Conservation (phyloP, 2,888 invertebrate genomes). For the Malacosoma neustria region DNA sequence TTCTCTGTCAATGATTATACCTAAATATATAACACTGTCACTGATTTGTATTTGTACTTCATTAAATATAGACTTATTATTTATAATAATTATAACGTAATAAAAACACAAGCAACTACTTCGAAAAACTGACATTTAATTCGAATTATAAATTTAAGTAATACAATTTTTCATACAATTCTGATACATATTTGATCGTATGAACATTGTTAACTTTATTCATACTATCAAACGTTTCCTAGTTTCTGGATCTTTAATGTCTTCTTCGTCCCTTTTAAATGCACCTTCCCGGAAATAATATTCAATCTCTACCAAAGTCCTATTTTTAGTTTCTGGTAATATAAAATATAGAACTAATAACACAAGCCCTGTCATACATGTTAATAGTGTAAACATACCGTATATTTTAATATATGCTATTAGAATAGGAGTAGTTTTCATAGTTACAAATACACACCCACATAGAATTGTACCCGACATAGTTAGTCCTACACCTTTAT, state of each 20-base stretch:
- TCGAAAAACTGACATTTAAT: too few species aligned
- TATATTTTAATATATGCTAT: constrained; percentile 20
- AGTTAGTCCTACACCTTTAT: constrained; percentile 34
- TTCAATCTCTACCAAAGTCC: constrained; percentile 27
- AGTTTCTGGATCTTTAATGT: constrained; percentile 8
- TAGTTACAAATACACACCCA: constrained; percentile 20
- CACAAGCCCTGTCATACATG: constrained; percentile 13
- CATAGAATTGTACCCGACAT: constrained; percentile 29
- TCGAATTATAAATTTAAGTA: too few species aligned
- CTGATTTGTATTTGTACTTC: too few species aligned
- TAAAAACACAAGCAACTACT: too few species aligned
- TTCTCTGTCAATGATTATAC: too few species aligned
- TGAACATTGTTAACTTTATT: too few species aligned
- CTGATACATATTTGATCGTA: too few species aligned
- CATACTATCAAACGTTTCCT: too few species aligned
- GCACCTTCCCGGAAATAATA: constrained; percentile 20
- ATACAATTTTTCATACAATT: too few species aligned
- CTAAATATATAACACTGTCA: too few species aligned
- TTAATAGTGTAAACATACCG: constrained; percentile 27
- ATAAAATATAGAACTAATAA: constrained; percentile 21
- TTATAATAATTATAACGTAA: too few species aligned
- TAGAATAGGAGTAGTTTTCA: constrained; percentile 31
- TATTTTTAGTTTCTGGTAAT: constrained; percentile 29
- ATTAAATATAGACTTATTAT: too few species aligned
- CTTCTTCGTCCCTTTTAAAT: constrained; percentile 9